Percentiles rank a stretch among this genome's conserved stretches.
Evolutionary conservation across 1,140 invertebrate species (phyloP).

Genomic region (Littorina saxatilis): DNA sequence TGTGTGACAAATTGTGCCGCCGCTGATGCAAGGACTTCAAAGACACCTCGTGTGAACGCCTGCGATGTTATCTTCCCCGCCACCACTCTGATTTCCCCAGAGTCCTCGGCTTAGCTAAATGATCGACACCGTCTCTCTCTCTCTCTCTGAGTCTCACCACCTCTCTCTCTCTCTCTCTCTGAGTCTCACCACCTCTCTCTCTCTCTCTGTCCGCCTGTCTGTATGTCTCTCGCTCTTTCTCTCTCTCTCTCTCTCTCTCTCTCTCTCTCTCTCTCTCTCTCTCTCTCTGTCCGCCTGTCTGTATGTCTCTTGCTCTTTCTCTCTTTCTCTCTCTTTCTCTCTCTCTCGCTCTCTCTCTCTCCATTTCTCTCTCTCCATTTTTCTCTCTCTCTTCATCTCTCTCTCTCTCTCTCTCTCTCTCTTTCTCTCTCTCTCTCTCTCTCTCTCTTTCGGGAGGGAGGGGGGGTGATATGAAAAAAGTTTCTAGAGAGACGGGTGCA

Average conservation of each 20-base stretch:
- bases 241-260: slow-evolving; percentile 16
- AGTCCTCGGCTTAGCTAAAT: not conserved
- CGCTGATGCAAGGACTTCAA: not conserved
- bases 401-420: too few relatives aligned
- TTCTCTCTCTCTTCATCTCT: too few relatives aligned
- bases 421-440: too few relatives aligned
- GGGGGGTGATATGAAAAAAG: too few relatives aligned
- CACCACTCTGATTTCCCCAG: not conserved
- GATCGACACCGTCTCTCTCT: not conserved
- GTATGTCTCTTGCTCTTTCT: not conserved
- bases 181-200: not conserved
- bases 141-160: not conserved
- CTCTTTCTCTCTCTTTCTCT: not conserved
- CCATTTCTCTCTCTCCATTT: too few relatives aligned
- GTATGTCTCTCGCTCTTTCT: not conserved
- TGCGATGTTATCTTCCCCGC: not conserved
- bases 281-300: not conserved
- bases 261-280: not conserved
- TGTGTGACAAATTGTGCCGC: not conserved
- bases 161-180: not conserved
- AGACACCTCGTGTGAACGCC: not conserved
- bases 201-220: not conserved
- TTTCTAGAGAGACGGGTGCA: too few relatives aligned
- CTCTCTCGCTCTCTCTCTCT: not conserved
- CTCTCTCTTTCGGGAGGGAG: too few relatives aligned